Conservation (phyloP, 2,797 vertebrate genomes). For the Ataeniobius toweri region DNA sequence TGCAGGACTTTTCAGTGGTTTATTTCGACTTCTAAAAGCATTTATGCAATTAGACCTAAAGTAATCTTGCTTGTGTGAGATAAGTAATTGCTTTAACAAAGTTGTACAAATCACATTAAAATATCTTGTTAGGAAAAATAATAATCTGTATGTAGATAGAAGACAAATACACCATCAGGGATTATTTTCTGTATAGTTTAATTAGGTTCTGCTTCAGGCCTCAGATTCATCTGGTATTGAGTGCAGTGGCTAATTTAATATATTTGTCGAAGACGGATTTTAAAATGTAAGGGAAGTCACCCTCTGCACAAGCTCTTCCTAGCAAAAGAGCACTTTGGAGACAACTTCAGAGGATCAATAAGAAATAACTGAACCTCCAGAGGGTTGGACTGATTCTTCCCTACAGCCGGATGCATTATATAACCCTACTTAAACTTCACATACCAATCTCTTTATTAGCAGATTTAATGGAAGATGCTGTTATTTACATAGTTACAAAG, state of each 20-base stretch:
- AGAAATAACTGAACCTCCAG: background rate
- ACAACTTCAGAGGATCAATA: background rate
- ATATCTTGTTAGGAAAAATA: background rate
- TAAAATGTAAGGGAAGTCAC: background rate
- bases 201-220: background rate
- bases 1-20: background rate
- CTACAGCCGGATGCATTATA: background rate
- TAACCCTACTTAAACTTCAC: background rate
- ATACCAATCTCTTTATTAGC: background rate
- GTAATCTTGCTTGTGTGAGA: background rate
- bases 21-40: background rate
- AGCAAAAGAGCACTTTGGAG: background rate
- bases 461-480: too few species aligned
- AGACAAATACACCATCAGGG: background rate
- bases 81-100: background rate
- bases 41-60: background rate
- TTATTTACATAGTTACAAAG: background rate
- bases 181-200: background rate
- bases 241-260: background rate
- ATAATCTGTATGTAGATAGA: background rate
- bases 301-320: background rate
- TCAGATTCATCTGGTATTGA: background rate
- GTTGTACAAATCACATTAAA: background rate
- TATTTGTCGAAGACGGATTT: conserved; percentile 6
- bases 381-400: background rate